Conservation (phyloP, 2,888 invertebrate species). For the Xylota segnis region DNA sequence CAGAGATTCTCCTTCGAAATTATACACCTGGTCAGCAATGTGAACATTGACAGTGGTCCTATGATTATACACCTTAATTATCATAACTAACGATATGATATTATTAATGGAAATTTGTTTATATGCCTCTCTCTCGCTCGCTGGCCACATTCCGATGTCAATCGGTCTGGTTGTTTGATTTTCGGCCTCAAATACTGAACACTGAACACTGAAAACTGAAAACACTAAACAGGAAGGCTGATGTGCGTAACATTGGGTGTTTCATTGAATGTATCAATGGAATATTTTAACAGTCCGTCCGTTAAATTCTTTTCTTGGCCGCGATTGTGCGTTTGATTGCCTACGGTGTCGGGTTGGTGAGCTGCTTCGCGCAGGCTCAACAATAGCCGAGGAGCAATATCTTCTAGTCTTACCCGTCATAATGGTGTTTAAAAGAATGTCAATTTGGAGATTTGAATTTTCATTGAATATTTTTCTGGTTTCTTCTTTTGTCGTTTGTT, state of each 20-base stretch:
- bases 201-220: conserved; percentile 22
- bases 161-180: conserved; percentile 57
- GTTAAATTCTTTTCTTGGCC: conserved; percentile 35
- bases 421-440: conserved; percentile 41
- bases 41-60: conserved; percentile 71
- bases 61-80: conserved; percentile 76
- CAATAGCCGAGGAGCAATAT: conserved; percentile 24
- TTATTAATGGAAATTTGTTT: conserved; percentile 75
- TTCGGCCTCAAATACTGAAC: conserved; percentile 7
- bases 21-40: conserved; percentile 71
- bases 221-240: conserved; percentile 57
- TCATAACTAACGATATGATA: conserved; percentile 77
- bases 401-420: conserved; percentile 33
- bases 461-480: conserved; percentile 27
- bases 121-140: conserved; percentile 47
- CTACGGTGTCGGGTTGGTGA: conserved; percentile 16
- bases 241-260: conserved; percentile 74
- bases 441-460: conserved; percentile 42
- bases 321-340: conserved; percentile 31
- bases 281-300: conserved; percentile 62
- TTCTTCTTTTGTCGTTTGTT: not conserved
- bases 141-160: conserved; percentile 56
- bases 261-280: conserved; percentile 74
- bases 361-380: conserved; percentile 27
- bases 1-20: conserved; percentile 54